Base-by-base conservation (phyloP, 2,113 vertebrate genomes). In the Rhodinocichla rosea region DNA sequence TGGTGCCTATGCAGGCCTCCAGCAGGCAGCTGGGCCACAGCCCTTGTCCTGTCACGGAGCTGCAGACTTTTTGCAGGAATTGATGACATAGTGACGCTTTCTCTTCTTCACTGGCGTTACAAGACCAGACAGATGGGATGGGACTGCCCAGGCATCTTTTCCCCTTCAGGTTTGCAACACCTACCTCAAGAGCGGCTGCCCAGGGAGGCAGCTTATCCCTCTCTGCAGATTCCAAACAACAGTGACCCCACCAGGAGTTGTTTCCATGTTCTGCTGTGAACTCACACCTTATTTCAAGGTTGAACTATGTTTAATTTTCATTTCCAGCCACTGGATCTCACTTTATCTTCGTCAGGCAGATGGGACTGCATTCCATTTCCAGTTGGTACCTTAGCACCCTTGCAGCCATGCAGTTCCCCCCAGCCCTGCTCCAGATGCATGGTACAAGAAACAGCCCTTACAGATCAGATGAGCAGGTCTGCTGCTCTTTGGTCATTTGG, bases 31-130 rank as follows among this genome's bases (percentile, higher is more conserved):
- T 65, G 50, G 28, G 24, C 64, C 67, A 23, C 59, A 77, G 50
- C 40, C 27, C 28, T 76, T 47, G 53, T 83, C 23, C 33, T 91
- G 20, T 47, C 1, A 0, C 44, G 69, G 59, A 79, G 52, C 57
- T 75, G 42, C 56, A 81, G 13, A 50, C 37, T 60, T 69, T 16
- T 19, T 27, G 45, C 35, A 40, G 49, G 30, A 71, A 30, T 42
- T 75, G 44, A 85, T 60, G 40, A 42, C 18, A 16, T 2, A 2
- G 18, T 2, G 1, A 27, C 0, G 0, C 42, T 75, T 39, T 76
- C 19, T 53, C 2, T 55, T 87, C 56, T 68, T 90, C 65, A 33
- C 10, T 42, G 23, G 27, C 40, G 28, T 68, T 4, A 1, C 37
- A 15, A 62, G 62, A 79, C 20, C 21, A 47, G 55, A 45, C 0